Evolutionary conservation across 2,797 vertebrate genomes (phyloP), one percentile per base, ranked within the genome.

Genomic region (Hemibagrus guttatus): DNA sequence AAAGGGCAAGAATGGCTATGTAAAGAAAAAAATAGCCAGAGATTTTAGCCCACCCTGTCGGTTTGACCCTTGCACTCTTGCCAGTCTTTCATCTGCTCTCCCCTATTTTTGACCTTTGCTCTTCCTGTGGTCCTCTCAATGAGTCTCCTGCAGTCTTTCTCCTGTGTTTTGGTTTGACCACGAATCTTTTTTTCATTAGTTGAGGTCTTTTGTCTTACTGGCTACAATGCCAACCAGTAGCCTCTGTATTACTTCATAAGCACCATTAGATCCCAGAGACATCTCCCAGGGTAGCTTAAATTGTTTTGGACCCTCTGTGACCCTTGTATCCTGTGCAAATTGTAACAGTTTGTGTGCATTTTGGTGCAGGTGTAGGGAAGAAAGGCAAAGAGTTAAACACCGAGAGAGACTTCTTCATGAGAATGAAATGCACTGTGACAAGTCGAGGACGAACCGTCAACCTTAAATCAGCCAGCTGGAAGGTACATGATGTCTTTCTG

Each of bases 351-450:
- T 83, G 68, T 61, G 19, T 81, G 31, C 82, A 39, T 88, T 71
- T 75, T 81, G 72, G 26, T 72, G 52, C 94, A 86, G 94, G 97
- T 74, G 96, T 96, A 31, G 95, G 95, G 81, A 99, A 98, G 91
- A 99, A 97, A 92, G 96, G 90, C 92, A 99, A 97, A 94, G 97
- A 99, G 49, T 88, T 96, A 92, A 97, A 92, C 89, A 96, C 97
- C 0, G 97, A 99, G 61, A 94, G 98, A 69, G 98, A 99, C 87
- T 99, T 99, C 93, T 99, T 99, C 94, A 99, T 99, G 98, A 97
- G 98, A 92, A 99, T 99, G 98, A 99, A 99, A 92, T 99, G 98
- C 93, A 99, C 98, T 0, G 97, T 99, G 92, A 99, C 98, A 90
- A 99, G 96, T 95, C 95, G 98, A 90, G 98, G 98, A 87, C 96